Evolutionary conservation across 2,888 invertebrate species (phyloP).

Genomic region (Chymomyza fuscimana): DNA sequence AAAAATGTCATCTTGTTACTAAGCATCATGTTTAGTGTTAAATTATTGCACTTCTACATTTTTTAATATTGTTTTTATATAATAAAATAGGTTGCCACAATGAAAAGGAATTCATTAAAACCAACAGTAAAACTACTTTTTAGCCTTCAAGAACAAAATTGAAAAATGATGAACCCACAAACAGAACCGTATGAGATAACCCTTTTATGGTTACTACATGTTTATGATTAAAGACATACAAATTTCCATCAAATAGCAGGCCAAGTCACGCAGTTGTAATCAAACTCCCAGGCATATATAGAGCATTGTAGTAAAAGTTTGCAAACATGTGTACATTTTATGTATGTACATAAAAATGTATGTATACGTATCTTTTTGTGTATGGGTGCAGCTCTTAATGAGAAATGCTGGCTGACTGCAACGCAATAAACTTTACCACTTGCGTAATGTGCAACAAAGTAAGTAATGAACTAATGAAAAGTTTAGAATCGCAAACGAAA

Average conservation of each 20-base stretch:
- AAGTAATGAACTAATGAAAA: slow-evolving; percentile 25
- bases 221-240: background rate
- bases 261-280: no score
- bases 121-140: no score
- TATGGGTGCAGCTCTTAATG: background rate
- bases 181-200: no score
- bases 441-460: slow-evolving; percentile 65
- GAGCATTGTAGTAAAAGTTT: background rate
- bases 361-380: background rate
- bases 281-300: background rate
- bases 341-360: background rate
- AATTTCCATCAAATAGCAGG: background rate
- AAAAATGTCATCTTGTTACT: no score
- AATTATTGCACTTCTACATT: no score
- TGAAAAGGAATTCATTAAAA: no score
- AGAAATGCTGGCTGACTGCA: slow-evolving; percentile 15
- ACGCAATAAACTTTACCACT: slow-evolving; percentile 46
- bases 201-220: no score
- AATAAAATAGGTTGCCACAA: no score
- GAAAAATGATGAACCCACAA: no score
- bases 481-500: slow-evolving; percentile 38
- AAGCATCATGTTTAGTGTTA: no score
- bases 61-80: no score
- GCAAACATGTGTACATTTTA: background rate
- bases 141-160: no score